Conservation (phyloP, 1,140 invertebrate genomes). For the Goniozus legneri region DNA sequence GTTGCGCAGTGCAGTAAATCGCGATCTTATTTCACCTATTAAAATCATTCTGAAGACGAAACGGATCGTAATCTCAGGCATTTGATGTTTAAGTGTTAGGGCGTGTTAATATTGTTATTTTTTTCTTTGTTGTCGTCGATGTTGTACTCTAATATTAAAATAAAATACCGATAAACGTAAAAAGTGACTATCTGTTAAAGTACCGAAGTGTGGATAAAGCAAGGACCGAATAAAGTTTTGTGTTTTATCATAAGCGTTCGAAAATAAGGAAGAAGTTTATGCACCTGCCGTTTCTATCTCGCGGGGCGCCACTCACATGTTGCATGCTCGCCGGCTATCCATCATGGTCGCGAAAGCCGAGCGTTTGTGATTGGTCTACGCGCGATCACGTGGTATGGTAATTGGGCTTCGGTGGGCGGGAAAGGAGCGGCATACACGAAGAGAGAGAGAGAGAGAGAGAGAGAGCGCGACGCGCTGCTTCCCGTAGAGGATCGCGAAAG, state of each 20-base stretch:
- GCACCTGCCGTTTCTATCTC: constrained; percentile 48
- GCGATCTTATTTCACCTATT: too few relatives aligned
- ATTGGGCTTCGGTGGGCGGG: constrained; percentile 57
- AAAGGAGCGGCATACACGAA: constrained; percentile 34
- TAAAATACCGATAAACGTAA: neutral
- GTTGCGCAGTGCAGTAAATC: too few relatives aligned
- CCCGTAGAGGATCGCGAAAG: constrained; percentile 46
- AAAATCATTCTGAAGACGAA: too few relatives aligned
- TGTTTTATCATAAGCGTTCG: too few relatives aligned
- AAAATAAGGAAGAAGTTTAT: constrained; percentile 37
- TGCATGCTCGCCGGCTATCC: constrained; percentile 55
- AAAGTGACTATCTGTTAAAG: constrained; percentile 6
- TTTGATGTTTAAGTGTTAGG: too few relatives aligned
- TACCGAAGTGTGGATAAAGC: constrained; percentile 2
- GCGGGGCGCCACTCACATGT: constrained; percentile 54
- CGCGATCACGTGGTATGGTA: constrained; percentile 60
- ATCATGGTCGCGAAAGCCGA: constrained; percentile 59
- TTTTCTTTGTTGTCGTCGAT: too few relatives aligned
- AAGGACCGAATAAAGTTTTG: neutral
- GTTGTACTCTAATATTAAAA: neutral
- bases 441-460: too few relatives aligned
- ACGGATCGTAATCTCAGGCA: too few relatives aligned
- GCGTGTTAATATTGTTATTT: too few relatives aligned
- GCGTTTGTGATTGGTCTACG: constrained; percentile 54
- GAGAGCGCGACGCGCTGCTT: constrained; percentile 28